A percentile compares a stretch with the other conserved stretches of the same genome.
phyloP scores from a whole-genome alignment of 1,140 invertebrate genomes.

The Calephelis nemesis region DNA sequence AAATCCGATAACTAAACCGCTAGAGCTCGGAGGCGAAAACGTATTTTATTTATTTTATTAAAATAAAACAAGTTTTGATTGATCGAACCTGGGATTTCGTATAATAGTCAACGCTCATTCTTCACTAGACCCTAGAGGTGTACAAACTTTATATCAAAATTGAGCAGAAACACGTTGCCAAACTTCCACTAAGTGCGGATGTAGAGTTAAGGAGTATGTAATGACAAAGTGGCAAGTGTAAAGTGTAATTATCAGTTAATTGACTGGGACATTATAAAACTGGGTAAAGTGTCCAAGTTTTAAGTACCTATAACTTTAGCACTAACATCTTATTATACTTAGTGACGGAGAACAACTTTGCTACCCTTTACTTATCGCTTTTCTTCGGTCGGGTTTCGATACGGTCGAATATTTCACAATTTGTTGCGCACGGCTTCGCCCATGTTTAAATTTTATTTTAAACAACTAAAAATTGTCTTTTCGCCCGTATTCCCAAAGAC shows the following conservation, averaged over 20 bases:
- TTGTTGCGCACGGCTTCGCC: not conserved
- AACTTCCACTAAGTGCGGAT: not conserved
- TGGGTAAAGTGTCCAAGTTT: constrained; percentile 15
- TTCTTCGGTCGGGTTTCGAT: not conserved
- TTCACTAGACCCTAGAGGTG: no score
- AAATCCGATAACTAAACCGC: no score
- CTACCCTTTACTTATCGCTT: not conserved
- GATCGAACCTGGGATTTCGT: no score
- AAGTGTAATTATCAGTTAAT: constrained; percentile 11
- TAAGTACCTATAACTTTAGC: constrained; percentile 5
- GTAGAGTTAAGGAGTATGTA: not conserved
- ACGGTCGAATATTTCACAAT: not conserved
- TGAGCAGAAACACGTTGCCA: not conserved
- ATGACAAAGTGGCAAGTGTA: not conserved
- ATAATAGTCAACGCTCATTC: no score
- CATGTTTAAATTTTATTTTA: no score
- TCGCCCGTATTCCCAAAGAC: no score
- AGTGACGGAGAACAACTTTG: not conserved
- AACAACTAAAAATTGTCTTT: no score
- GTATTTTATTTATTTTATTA: no score
- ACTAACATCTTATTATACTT: not conserved
- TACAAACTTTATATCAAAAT: no score
- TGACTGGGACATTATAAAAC: constrained; percentile 10
- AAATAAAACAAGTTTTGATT: no score
- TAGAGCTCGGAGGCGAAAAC: no score